Conservation (phyloP, 2,888 invertebrate species). For the Aphelenchoides bicaudatus region DNA sequence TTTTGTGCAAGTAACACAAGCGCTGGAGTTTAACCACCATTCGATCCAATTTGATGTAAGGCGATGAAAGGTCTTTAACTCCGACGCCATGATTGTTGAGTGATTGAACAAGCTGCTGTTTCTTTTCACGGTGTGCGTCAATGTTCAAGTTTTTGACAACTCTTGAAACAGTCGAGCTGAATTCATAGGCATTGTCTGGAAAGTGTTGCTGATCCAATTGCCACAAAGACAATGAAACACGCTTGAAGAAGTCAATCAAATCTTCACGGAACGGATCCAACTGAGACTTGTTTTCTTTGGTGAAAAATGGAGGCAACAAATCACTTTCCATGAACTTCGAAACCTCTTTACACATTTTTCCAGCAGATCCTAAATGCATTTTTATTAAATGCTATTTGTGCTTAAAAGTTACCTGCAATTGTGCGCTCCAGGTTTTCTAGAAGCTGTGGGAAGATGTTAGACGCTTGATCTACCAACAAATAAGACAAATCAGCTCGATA, state of each 20-base stretch:
- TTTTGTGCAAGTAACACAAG: background rate
- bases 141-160: background rate
- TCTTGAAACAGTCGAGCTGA: background rate
- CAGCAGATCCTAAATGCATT: background rate
- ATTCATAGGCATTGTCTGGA: constrained; percentile 1
- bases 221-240: constrained; percentile 8
- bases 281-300: background rate
- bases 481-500: background rate
- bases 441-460: background rate
- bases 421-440: background rate
- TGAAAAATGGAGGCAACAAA: constrained; percentile 6
- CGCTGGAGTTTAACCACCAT: background rate
- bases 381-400: background rate
- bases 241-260: constrained; percentile 2
- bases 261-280: background rate
- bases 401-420: background rate
- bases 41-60: background rate
- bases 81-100: background rate
- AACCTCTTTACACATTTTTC: background rate
- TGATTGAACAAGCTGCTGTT: background rate
- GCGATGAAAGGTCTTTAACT: background rate
- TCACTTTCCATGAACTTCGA: background rate
- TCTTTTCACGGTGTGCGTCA: background rate
- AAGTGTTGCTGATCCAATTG: background rate
- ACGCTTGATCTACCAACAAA: background rate